Evolutionary conservation across 2,888 invertebrate genomes (phyloP).

Genomic region (Trissolcus japonicus): DNA sequence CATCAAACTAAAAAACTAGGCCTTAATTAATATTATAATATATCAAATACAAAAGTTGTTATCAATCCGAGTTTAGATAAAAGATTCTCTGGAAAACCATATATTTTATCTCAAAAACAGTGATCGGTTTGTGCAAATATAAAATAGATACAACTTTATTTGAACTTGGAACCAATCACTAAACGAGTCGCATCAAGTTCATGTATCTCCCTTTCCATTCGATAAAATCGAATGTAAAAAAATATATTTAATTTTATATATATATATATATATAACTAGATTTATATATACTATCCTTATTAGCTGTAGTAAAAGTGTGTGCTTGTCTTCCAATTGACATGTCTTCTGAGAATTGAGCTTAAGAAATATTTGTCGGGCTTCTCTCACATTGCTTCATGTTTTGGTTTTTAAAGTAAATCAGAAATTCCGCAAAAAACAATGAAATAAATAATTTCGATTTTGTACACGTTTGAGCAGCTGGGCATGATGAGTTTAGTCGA

Average conservation of each 20-base stretch:
- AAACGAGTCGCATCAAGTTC: background rate
- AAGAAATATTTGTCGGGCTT: slow-evolving; percentile 5
- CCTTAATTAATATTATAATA: background rate
- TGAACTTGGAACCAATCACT: background rate
- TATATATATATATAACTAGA: background rate
- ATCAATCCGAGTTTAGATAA: background rate
- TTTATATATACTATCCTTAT: background rate
- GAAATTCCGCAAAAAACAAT: too few relatives aligned
- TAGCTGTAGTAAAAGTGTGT: slow-evolving; percentile 2
- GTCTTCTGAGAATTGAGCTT: slow-evolving; percentile 35
- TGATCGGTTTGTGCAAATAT: background rate
- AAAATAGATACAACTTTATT: background rate
- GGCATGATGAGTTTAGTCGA: slow-evolving; percentile 60
- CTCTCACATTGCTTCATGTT: too few relatives aligned
- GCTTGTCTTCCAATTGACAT: slow-evolving; percentile 14
- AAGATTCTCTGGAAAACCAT: too few relatives aligned
- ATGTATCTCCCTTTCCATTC: slow-evolving; percentile 12
- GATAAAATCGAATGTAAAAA: slow-evolving; percentile 44
- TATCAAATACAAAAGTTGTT: slow-evolving; percentile 3
- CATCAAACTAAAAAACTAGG: slow-evolving; percentile 1
- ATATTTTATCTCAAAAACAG: too few relatives aligned
- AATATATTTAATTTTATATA: slow-evolving; percentile 27
- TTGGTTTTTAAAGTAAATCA: background rate
- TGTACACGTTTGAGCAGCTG: slow-evolving; percentile 20
- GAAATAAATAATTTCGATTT: slow-evolving; percentile 8